Evolutionary conservation across 2,888 invertebrate genomes (phyloP).

Genomic region (Lepidonotus clava): DNA sequence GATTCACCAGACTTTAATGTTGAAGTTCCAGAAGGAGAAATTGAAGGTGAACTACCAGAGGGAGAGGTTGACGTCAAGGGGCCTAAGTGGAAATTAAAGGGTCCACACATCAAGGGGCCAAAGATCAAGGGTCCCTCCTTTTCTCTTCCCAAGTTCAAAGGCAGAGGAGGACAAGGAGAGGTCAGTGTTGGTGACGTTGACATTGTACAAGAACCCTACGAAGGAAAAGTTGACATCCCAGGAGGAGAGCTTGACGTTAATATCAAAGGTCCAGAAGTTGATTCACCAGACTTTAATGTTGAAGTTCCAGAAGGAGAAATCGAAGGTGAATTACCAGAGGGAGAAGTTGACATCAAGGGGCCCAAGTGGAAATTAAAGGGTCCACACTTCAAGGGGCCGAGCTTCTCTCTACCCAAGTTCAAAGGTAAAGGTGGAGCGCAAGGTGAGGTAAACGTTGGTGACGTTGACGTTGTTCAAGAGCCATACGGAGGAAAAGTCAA

Average conservation of each 20-base stretch:
- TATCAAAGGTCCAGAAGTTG: background rate
- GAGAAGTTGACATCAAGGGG: background rate
- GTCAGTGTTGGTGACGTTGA: background rate
- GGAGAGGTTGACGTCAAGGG: background rate
- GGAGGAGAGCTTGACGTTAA: too few relatives aligned
- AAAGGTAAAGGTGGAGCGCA: background rate
- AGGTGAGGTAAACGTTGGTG: conserved; percentile 36
- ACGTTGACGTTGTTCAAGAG: conserved; percentile 32
- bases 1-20: background rate
- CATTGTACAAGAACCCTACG: background rate
- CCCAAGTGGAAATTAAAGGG: conserved; percentile 24
- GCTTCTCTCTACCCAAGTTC: conserved; percentile 14
- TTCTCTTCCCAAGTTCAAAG: conserved; percentile 19
- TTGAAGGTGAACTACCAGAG: conserved; percentile 13
- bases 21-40: conserved; percentile 9
- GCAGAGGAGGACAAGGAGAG: background rate
- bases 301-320: conserved; percentile 36
- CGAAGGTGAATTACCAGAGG: conserved; percentile 24
- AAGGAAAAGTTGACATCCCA: background rate
- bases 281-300: background rate
- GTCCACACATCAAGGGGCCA: background rate
- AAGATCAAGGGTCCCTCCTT: conserved; percentile 16
- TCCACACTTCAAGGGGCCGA: conserved; percentile 26
- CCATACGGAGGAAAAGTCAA: conserved; percentile 2
- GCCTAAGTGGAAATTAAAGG: background rate